Evolutionary conservation across 2,888 invertebrate genomes (phyloP).

Genomic region (Caenorhabditis doughertyi): DNA sequence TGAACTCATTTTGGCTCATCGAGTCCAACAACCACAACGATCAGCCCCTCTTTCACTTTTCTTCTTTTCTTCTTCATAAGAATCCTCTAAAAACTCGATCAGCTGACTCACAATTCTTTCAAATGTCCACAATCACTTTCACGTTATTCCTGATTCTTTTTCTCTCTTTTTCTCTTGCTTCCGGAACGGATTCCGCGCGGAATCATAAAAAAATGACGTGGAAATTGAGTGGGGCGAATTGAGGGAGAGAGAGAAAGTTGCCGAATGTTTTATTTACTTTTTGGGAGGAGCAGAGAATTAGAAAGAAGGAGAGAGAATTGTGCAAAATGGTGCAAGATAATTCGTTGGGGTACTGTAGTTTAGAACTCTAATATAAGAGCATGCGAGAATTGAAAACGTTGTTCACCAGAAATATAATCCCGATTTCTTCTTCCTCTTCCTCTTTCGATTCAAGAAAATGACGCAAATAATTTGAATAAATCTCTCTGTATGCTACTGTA

Average conservation of each 20-base stretch:
- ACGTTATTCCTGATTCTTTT: constrained; percentile 17
- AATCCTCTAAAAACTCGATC: too few relatives aligned
- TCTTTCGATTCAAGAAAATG: background rate
- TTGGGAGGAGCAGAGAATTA: constrained; percentile 1
- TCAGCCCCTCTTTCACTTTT: background rate
- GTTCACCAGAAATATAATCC: too few relatives aligned
- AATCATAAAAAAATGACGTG: constrained; percentile 33
- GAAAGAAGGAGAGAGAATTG: background rate
- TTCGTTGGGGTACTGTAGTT: constrained; percentile 33
- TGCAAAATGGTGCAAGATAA: background rate
- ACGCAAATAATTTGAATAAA: constrained; percentile 15
- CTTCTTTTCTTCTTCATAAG: background rate
- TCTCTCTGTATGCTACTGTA: constrained; percentile 16
- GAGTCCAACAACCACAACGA: constrained; percentile 42
- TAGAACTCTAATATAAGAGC: background rate
- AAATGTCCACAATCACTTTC: constrained; percentile 18
- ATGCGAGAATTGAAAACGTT: too few relatives aligned
- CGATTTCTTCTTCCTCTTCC: too few relatives aligned
- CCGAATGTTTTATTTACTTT: constrained; percentile 36
- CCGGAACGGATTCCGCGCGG: constrained; percentile 15
- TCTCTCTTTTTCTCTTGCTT: background rate
- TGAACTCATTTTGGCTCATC: constrained; percentile 44
- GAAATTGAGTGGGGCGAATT: too few relatives aligned
- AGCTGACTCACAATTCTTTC: constrained; percentile 27
- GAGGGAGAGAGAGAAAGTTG: too few relatives aligned